Evolutionary conservation across 2,888 invertebrate genomes (phyloP).

Genomic region (Lomographa bimaculata): DNA sequence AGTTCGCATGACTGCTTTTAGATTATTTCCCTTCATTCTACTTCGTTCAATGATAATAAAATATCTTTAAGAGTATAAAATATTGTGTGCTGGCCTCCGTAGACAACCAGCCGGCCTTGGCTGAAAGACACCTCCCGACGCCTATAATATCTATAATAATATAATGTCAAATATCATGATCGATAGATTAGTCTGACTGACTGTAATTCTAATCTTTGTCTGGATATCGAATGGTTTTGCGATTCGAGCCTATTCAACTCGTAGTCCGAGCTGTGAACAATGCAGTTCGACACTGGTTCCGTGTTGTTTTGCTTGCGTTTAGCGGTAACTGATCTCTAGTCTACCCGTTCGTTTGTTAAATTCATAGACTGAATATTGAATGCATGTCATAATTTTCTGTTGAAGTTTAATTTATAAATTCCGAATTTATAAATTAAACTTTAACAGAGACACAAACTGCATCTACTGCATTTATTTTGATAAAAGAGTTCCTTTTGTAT

Average conservation of each 20-base stretch:
- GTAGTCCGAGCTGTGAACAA: slow-evolving; percentile 11
- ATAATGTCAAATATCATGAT: slow-evolving; percentile 39
- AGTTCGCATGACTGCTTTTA: too few species aligned
- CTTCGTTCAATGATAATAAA: too few species aligned
- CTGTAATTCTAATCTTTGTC: slow-evolving; percentile 30
- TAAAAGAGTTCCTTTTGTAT: too few species aligned
- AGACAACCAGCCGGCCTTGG: slow-evolving; percentile 19
- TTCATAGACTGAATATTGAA: slow-evolving; percentile 7
- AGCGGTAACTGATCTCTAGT: slow-evolving; percentile 5
- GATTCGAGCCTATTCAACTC: slow-evolving; percentile 8
- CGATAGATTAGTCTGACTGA: slow-evolving; percentile 26
- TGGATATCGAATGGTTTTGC: slow-evolving; percentile 26
- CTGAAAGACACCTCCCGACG: slow-evolving; percentile 6
- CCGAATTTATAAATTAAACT: too few species aligned
- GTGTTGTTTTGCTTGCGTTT: slow-evolving; percentile 11
- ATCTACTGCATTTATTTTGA: too few species aligned
- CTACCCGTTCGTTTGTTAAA: slow-evolving; percentile 4
- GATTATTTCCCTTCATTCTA: too few species aligned
- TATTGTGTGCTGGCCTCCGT: too few species aligned
- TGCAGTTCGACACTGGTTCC: slow-evolving; percentile 14
- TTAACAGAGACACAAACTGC: too few species aligned
- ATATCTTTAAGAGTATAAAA: too few species aligned
- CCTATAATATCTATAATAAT: slow-evolving; percentile 12
- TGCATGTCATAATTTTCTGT: too few species aligned
- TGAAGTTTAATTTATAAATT: too few species aligned